Base-by-base conservation (phyloP, 2,797 vertebrate genomes). In the Numenius phaeopus region DNA sequence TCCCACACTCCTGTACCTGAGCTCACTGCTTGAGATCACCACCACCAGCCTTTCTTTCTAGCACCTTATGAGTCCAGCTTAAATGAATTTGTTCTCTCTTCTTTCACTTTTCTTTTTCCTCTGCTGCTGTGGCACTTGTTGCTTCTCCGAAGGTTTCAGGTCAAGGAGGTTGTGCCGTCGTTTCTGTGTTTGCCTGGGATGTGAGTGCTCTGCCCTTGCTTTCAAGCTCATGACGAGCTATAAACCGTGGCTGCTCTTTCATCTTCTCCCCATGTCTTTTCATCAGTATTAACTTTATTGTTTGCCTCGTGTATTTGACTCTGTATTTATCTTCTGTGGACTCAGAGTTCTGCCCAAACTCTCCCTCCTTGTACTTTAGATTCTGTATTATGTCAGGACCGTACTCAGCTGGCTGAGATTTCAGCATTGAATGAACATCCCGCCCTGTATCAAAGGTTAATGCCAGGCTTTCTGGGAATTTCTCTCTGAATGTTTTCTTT, bases 401-500 rank as follows among this genome's bases (percentile, higher is more conserved):
- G 58, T 72, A 29, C 0, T 4, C n/a, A 84, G 59, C 72, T 67
- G 72, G 17, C 40, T 44, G 86, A 32, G 34, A 71, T 86, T 81
- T 77, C 76, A 85, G 69, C 52, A 50, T 52, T 40, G 82, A 83
- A 61, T 55, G 61, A 92, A 70, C 69, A 42, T 79, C 16, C 17
- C 0, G 0, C 44, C 44, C 62, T 40, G 24, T 58, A 58, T 37
- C 24, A 32, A 85, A 91, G 79, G 67, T 91, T 80, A 88, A 32
- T 57, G 34, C 61, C 69, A 23, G 5, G 21, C 27, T 83, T 94
- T 69, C 42, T 52, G 44, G 3, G n/a, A 87, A 40, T 71, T 86
- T 70, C 49, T 92, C 70, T 75, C 77, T 58, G 32, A 85, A 69
- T 47, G 30, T 73, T 82, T 86, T 69, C 37, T 84, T 89, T 92